A percentile compares a stretch with the other conserved stretches of the same genome.
Evolutionary conservation across 2,113 vertebrate species (phyloP).

Genomic region (Isurus oxyrinchus): DNA sequence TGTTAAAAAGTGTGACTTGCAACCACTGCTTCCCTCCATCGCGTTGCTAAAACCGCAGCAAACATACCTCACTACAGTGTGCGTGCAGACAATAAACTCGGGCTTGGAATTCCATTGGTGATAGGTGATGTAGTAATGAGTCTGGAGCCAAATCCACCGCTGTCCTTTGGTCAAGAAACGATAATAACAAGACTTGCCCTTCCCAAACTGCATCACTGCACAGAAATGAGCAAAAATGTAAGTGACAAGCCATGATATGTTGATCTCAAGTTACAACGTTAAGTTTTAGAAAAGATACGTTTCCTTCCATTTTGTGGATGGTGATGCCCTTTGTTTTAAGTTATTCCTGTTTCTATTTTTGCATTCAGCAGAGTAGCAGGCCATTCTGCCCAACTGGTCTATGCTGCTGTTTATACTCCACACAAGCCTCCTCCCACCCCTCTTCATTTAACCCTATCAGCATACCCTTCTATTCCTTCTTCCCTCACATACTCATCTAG

Average conservation of each 20-base stretch:
- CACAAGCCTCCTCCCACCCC: no score
- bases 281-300: not conserved
- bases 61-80: conserved; percentile 72
- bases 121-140: conserved; percentile 78
- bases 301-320: not conserved
- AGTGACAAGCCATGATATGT: not conserved
- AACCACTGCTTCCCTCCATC: not conserved
- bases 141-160: conserved; percentile 80
- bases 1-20: not conserved
- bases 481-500: not conserved
- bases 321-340: not conserved
- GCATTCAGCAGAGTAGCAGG: not conserved
- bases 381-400: not conserved
- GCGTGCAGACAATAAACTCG: conserved; percentile 77
- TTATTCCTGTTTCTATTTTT: not conserved
- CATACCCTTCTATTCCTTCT: not conserved
- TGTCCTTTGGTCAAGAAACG: conserved; percentile 80
- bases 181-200: conserved; percentile 83
- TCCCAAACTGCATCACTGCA: conserved; percentile 77
- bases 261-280: conserved; percentile 33
- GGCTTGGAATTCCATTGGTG: conserved; percentile 91
- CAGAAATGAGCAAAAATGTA: conserved; percentile 11
- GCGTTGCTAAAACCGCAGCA: not conserved
- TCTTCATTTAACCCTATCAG: not conserved
- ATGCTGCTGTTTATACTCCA: not conserved